Evolutionary conservation across 2,113 vertebrate species (phyloP).

Genomic region (Pithys albifrons): DNA sequence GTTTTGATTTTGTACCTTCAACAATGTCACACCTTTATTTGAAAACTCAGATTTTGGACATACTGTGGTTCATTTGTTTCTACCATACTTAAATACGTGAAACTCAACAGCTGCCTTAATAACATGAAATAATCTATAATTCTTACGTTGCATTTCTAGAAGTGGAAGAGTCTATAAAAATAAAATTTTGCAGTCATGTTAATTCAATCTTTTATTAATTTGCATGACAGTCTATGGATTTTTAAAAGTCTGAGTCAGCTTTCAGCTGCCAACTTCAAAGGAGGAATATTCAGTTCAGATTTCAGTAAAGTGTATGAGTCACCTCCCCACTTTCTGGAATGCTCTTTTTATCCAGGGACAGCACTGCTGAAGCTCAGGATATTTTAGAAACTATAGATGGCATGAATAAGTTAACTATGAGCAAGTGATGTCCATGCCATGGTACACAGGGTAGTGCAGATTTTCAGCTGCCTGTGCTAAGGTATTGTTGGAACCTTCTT

Average conservation of each 20-base stretch:
- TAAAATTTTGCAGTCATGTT: not conserved
- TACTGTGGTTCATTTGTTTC: not conserved
- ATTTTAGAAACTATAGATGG: not conserved
- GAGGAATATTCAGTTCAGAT: not conserved
- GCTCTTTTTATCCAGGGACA: not conserved
- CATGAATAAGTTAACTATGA: not conserved
- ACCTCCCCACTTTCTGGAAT: slow-evolving; percentile 42
- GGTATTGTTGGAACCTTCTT: not conserved
- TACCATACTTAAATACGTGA: not conserved
- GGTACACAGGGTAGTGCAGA: not conserved
- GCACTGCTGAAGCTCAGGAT: not conserved
- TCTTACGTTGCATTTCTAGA: not conserved
- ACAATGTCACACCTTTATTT: not conserved
- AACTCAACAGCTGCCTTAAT: not conserved
- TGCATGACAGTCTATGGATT: not conserved
- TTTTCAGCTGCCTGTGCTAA: not conserved
- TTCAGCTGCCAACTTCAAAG: slow-evolving; percentile 6
- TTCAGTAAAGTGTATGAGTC: slow-evolving; percentile 29
- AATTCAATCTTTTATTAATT: slow-evolving; percentile 10
- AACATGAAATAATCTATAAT: not conserved
- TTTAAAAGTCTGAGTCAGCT: slow-evolving; percentile 23
- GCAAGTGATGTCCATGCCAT: not conserved
- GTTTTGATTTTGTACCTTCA: not conserved
- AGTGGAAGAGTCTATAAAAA: not conserved
- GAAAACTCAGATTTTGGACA: not conserved